These are phyloP conservation scores for Erannis defoliaria DNA, from an alignment of 2,888 invertebrate genomes.

Conservation along the genomic window DNA sequence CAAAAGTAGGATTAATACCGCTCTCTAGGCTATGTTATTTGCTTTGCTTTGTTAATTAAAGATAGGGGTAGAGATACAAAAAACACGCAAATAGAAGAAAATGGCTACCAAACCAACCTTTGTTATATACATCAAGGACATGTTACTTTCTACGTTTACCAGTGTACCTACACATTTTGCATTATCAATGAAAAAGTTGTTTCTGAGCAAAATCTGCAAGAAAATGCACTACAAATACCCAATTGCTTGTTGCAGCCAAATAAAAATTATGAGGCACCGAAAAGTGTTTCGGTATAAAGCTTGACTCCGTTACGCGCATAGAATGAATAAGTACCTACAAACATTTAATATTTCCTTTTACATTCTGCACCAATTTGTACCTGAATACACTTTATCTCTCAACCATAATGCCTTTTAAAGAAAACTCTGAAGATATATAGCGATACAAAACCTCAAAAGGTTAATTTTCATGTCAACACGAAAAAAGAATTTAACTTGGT, in stretches of 20 bases:
- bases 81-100: too few relatives aligned
- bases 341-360: conserved; percentile 31
- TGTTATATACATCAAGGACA: too few relatives aligned
- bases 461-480: conserved; percentile 13
- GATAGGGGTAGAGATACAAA: too few relatives aligned
- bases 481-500: conserved; percentile 13
- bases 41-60: too few relatives aligned
- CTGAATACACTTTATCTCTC: conserved; percentile 11
- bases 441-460: conserved; percentile 5
- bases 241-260: not conserved
- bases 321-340: too few relatives aligned
- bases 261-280: conserved; percentile 10
- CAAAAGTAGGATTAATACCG: too few relatives aligned
- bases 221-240: not conserved
- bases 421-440: conserved; percentile 12
- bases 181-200: not conserved
- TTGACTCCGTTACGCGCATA: conserved; percentile 48
- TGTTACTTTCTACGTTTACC: too few relatives aligned
- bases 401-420: conserved; percentile 11
- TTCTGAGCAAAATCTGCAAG: not conserved
- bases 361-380: conserved; percentile 22
- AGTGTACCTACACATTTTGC: not conserved
- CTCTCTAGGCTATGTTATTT: too few relatives aligned
- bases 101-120: too few relatives aligned
- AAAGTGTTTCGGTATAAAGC: conserved; percentile 42